Conservation (phyloP, 2,888 invertebrate species). For the Andrena dorsata region DNA sequence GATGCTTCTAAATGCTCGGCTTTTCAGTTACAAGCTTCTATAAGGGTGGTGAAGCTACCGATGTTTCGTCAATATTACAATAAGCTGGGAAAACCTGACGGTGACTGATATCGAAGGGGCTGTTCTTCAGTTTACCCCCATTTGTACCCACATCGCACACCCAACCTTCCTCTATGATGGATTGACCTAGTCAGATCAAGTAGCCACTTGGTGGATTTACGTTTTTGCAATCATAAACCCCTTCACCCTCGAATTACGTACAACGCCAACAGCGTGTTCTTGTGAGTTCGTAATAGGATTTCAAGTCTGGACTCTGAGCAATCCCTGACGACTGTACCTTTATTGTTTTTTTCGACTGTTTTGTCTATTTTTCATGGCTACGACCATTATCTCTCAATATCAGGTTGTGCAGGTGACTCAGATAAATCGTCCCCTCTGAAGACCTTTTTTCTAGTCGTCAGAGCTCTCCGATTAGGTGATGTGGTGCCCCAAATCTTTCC, state of each 20-base stretch:
- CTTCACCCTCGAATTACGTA: neutral
- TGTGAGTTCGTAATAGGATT: neutral
- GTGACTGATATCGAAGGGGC: neutral
- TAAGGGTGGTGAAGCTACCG: no score
- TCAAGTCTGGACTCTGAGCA: neutral
- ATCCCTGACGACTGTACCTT: neutral
- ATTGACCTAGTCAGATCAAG: neutral
- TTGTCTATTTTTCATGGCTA: no score
- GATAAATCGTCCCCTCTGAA: neutral
- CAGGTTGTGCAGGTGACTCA: neutral
- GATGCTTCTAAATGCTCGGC: no score
- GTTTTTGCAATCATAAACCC: neutral
- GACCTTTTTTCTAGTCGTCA: neutral
- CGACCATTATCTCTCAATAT: neutral
- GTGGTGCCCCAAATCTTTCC: neutral
- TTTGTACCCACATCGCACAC: neutral
- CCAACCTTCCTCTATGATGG: neutral
- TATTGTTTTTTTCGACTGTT: neutral
- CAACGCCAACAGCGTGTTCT: neutral
- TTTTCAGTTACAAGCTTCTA: no score
- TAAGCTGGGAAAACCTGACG: neutral
- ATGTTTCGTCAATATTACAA: neutral
- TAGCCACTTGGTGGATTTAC: neutral
- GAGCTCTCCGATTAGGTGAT: neutral
- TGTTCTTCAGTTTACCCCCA: neutral